Evolutionary conservation across 2,797 vertebrate genomes (phyloP).

Genomic region (Austrolebias charrua): DNA sequence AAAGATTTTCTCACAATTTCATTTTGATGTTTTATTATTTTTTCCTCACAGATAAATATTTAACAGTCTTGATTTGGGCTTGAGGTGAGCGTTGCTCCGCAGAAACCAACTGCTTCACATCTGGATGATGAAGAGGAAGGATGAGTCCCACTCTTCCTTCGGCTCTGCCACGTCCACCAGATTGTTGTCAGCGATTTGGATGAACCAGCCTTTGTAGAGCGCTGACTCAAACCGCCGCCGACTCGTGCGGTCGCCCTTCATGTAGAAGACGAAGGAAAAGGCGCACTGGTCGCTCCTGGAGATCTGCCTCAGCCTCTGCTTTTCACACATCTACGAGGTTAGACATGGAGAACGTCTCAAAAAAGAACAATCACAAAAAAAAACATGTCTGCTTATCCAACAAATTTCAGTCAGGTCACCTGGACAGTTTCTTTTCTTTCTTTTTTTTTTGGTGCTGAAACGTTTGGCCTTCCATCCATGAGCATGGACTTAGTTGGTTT

Average conservation of each 20-base stretch:
- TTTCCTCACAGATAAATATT: too few species aligned
- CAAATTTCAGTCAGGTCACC: too few species aligned
- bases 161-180: background rate
- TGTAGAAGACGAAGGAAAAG: conserved; percentile 79
- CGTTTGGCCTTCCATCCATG: too few species aligned
- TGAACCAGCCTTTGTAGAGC: conserved; percentile 73
- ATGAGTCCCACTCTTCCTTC: conserved; percentile 5
- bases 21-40: background rate
- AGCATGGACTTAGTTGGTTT: too few species aligned
- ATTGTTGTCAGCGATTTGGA: conserved; percentile 48
- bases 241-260: conserved; percentile 48
- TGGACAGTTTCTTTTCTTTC: too few species aligned
- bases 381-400: too few species aligned
- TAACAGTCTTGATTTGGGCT: background rate
- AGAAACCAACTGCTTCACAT: conserved; percentile 23
- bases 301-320: conserved; percentile 64
- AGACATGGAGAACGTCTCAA: background rate
- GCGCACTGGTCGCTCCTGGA: conserved; percentile 45
- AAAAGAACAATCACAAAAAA: background rate
- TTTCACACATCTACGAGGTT: conserved; percentile 59
- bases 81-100: background rate
- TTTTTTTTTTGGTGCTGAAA: too few species aligned
- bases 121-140: conserved; percentile 61
- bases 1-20: too few species aligned
- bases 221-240: conserved; percentile 75